phyloP scores from a whole-genome alignment of 2,888 invertebrate species.

The Cremastinae sp. region DNA sequence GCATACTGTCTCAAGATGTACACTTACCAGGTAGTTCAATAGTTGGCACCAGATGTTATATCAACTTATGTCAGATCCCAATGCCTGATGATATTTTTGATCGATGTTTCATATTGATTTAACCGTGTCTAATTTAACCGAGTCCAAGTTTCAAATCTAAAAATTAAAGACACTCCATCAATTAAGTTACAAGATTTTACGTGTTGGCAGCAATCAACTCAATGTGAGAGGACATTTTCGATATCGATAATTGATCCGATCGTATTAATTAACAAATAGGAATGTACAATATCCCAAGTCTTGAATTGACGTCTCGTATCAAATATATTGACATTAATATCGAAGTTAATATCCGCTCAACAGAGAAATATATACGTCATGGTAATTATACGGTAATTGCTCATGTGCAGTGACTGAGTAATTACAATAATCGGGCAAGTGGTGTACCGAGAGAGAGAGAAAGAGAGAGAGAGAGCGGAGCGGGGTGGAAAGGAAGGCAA shows the following conservation, averaged over 20 bases:
- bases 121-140: too few species aligned
- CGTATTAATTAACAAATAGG: constrained; percentile 32
- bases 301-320: constrained; percentile 28
- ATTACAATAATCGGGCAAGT: constrained; percentile 62
- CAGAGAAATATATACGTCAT: constrained; percentile 32
- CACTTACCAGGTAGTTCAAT: too few species aligned
- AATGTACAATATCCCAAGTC: too few species aligned
- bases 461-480: constrained; percentile 10
- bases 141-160: too few species aligned
- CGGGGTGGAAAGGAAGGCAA: constrained; percentile 8
- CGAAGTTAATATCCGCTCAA: constrained; percentile 52
- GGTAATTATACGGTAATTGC: constrained; percentile 66
- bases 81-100: too few species aligned
- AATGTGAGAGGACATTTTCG: constrained; percentile 6
- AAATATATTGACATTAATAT: constrained; percentile 52
- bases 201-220: neutral
- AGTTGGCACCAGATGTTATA: too few species aligned
- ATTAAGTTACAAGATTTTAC: neutral
- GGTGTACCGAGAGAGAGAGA: constrained; percentile 9
- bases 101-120: too few species aligned
- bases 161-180: too few species aligned
- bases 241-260: constrained; percentile 24
- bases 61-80: too few species aligned
- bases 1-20: too few species aligned
- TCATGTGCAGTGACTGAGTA: constrained; percentile 62